phyloP scores from a whole-genome alignment of 2,888 invertebrate genomes.

The Folsomia manolachei region DNA sequence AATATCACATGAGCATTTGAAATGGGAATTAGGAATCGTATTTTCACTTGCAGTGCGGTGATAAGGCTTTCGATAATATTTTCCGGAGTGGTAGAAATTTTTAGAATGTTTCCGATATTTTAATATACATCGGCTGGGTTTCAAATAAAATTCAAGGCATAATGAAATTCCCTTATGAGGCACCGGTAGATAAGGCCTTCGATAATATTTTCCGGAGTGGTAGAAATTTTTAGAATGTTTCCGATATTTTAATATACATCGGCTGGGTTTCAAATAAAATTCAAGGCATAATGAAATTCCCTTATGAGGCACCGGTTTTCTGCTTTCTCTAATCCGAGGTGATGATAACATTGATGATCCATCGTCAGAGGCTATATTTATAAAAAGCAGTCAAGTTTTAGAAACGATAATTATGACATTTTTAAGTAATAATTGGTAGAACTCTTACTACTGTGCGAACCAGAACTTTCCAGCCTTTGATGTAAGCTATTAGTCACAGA shows the following conservation, averaged over 20 bases:
- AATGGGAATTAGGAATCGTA: too few species aligned
- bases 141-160: slow-evolving; percentile 44
- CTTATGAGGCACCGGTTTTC: slow-evolving; percentile 44
- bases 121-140: slow-evolving; percentile 41
- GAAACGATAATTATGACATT: slow-evolving; percentile 5
- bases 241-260: slow-evolving; percentile 38
- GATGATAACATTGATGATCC: slow-evolving; percentile 86
- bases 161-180: slow-evolving; percentile 42
- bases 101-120: slow-evolving; percentile 24
- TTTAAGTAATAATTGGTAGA: not conserved
- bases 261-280: slow-evolving; percentile 45
- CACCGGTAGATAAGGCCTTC: slow-evolving; percentile 28
- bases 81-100: too few species aligned
- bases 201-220: too few species aligned
- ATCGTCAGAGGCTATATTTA: slow-evolving; percentile 73
- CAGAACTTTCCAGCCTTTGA: slow-evolving; percentile 65
- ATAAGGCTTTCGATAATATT: not conserved
- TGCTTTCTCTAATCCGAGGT: slow-evolving; percentile 83
- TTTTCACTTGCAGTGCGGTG: too few species aligned
- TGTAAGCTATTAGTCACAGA: slow-evolving; percentile 60
- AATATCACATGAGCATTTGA: not conserved
- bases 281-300: slow-evolving; percentile 38
- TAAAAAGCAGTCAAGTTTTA: slow-evolving; percentile 10
- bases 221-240: not conserved
- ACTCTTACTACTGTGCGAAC: slow-evolving; percentile 74